Base-by-base conservation (phyloP, 2,797 vertebrate species). In the Cichlasoma orientale region DNA sequence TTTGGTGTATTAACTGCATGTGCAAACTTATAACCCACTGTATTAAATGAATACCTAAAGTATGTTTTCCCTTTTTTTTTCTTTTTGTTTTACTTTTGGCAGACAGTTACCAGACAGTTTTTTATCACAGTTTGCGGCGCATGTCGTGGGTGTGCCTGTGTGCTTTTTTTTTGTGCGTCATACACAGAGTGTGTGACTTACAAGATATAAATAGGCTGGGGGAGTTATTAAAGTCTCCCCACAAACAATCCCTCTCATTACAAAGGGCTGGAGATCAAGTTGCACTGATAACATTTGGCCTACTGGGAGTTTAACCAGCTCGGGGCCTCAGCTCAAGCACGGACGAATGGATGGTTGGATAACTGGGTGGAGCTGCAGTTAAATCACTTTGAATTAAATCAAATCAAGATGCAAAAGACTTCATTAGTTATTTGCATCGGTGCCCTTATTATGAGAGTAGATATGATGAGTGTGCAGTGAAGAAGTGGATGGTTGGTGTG, bases 191-290 rank as follows among this genome's bases (percentile, higher is more conserved):
- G 84, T 80, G 89, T 89, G 83, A 89, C 86, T 82, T 78, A 4
- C 14, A 31, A 53, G 79, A 73, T 87, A 91, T 87, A 92, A 92
- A 91, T 91, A 93, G 92, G n/a, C 76, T 36, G 4, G 56, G 75
- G 72, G 82, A 83, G 82, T 87, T 92, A 92, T 87, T 92, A 88
- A 91, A 88, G 83, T 86, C 76, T 79, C 86, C 74, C 75, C 75
- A 71, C 84, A 88, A 91, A 93, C 92, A 92, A 77, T 88, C 88
- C 77, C 83, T 81, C 76, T 77, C 80, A 80, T 90, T 91, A 89
- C 77, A 92, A 77, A 27, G 75, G 72, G 38, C 56, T 72, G 82
- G 72, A 89, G 90, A 88, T 94, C 59, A 38, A 77, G 85, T 91
- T 87, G 57, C 80, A 56, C 80, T 81, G 91, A 90, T 91, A 87